Conservation (phyloP, 2,797 vertebrate genomes). For the Gallirallus australis region DNA sequence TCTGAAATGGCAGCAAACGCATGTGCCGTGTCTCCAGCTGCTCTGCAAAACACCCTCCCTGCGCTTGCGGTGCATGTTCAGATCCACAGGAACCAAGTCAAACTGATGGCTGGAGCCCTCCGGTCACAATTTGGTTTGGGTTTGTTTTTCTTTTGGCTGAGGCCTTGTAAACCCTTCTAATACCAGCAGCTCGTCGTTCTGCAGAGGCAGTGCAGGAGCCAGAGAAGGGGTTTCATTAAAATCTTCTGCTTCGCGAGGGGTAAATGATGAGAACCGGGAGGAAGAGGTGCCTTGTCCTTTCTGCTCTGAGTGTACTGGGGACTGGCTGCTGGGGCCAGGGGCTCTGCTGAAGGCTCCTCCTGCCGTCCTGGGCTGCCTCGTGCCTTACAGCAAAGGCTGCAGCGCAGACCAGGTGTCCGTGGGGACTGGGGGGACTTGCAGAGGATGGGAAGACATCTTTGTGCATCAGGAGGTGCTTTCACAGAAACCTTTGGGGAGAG, state of each 20-base stretch:
- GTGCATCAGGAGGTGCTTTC: background rate
- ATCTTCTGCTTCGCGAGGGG: background rate
- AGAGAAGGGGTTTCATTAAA: background rate
- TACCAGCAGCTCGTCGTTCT: background rate
- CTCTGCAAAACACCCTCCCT: background rate
- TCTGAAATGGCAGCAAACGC: background rate
- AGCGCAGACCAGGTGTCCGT: fast-evolving
- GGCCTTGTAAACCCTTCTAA: background rate
- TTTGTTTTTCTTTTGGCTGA: background rate
- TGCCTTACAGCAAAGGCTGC: fast-evolving
- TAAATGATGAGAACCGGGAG: background rate
- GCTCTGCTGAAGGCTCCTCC: fast-evolving
- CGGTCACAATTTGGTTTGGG: background rate
- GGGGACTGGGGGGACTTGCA: fast-evolving
- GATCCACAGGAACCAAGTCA: background rate
- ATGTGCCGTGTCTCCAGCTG: background rate
- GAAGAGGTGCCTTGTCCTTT: background rate
- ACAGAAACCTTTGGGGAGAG: background rate
- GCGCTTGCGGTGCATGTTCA: background rate
- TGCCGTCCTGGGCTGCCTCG: fast-evolving
- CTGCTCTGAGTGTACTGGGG: fast-evolving
- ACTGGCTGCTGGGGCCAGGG: background rate
- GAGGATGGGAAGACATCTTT: background rate
- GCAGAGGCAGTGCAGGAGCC: background rate
- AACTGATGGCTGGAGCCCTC: background rate